A percentile compares a stretch with the other conserved stretches of the same genome.
Conservation (phyloP, 2,113 vertebrate genomes). For the Dendrocopos noguchii region DNA sequence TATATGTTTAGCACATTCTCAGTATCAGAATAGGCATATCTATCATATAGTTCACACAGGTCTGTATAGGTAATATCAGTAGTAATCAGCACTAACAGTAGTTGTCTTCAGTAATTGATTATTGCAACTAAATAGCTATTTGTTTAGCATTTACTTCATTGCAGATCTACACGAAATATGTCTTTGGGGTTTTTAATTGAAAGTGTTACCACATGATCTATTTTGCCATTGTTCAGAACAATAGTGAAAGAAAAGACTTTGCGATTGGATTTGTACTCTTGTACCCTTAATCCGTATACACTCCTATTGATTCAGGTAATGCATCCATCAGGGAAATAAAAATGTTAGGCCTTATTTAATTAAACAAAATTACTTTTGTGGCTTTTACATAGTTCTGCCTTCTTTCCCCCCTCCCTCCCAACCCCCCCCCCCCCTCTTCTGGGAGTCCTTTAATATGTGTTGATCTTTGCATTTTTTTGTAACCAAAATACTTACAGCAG, state of each 20-base stretch:
- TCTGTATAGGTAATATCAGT: background rate
- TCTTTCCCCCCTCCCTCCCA: no score
- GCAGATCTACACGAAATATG: background rate
- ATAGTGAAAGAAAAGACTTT: constrained; percentile 17
- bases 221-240: constrained; percentile 15
- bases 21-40: background rate
- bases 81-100: background rate
- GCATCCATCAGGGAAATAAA: constrained; percentile 60
- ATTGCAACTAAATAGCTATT: background rate
- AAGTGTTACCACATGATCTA: background rate
- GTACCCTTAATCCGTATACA: background rate
- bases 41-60: background rate
- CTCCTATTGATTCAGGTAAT: constrained; percentile 65
- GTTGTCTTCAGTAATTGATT: background rate
- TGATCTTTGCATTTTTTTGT: background rate
- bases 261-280: constrained; percentile 51
- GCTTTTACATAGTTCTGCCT: constrained; percentile 43
- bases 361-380: constrained; percentile 64
- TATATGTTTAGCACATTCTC: background rate
- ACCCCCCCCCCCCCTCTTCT: background rate
- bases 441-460: background rate
- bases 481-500: background rate
- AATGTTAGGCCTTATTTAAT: constrained; percentile 58
- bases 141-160: background rate
- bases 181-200: constrained; percentile 5